phyloP scores from a whole-genome alignment of 2,888 invertebrate species.

The Galerucella nymphaeae region DNA sequence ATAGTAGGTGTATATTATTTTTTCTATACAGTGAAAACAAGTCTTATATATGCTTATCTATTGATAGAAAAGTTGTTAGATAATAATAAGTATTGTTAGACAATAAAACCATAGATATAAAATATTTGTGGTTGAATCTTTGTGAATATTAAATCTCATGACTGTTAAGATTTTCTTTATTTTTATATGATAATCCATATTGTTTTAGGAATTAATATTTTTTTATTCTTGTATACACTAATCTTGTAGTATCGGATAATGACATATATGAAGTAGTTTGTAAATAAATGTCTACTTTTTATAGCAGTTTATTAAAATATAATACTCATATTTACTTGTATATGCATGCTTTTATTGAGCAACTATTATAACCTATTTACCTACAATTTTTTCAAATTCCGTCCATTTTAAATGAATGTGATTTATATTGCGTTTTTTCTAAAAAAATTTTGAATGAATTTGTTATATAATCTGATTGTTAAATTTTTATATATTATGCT shows the following conservation, averaged over 20 bases:
- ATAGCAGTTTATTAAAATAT: constrained; percentile 1
- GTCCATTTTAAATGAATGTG: constrained; percentile 16
- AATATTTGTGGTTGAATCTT: constrained; percentile 11
- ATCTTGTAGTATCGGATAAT: constrained; percentile 2
- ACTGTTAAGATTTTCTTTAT: constrained; percentile 8
- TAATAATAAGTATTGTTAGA: constrained; percentile 6
- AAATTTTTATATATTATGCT: constrained; percentile 27
- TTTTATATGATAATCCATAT: not conserved
- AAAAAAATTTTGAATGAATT: constrained; percentile 14
- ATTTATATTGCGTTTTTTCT: constrained; percentile 12
- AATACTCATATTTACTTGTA: constrained; percentile 6
- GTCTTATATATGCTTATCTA: not conserved
- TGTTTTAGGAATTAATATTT: constrained; percentile 7
- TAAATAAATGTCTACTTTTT: constrained; percentile 9
- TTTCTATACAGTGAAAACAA: not conserved
- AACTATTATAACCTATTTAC: not conserved
- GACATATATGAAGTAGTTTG: not conserved
- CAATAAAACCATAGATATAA: constrained; percentile 5
- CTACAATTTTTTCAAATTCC: constrained; percentile 11
- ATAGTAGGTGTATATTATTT: not conserved
- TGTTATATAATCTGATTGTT: constrained; percentile 23
- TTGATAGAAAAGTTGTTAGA: not conserved
- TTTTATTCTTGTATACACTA: constrained; percentile 11
- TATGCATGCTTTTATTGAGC: not conserved
- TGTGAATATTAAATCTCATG: constrained; percentile 11